Percentiles rank a stretch among this genome's conserved stretches.
These are phyloP conservation scores for Pycnomerus fuliginosus DNA, from an alignment of 2,888 invertebrate genomes.

Conservation along the genomic window DNA sequence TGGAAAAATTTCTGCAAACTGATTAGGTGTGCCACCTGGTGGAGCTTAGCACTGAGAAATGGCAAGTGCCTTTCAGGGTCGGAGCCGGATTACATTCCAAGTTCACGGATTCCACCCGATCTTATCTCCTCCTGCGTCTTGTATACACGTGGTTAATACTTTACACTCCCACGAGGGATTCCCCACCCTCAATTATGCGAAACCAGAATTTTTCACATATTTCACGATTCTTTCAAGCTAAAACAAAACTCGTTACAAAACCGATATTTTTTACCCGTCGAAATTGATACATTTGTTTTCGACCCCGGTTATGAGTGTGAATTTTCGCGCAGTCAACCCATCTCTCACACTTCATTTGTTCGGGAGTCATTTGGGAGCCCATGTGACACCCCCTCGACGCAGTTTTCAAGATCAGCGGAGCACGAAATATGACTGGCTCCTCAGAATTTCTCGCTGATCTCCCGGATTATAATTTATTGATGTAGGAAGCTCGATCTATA, in stretches of 20 bases:
- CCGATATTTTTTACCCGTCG: constrained; percentile 31
- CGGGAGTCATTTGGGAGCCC: constrained; percentile 40
- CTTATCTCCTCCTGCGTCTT: constrained; percentile 42
- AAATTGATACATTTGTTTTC: constrained; percentile 48
- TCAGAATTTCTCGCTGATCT: constrained; percentile 40
- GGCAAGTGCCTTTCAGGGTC: constrained; percentile 47
- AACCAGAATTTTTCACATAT: too few species aligned
- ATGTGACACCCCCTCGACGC: constrained; percentile 41
- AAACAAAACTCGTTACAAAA: constrained; percentile 39
- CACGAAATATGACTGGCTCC: constrained; percentile 49
- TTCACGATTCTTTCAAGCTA: too few species aligned
- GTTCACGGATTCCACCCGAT: constrained; percentile 40
- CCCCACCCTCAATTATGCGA: background rate
- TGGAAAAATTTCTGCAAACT: constrained; percentile 19
- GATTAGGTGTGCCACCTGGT: constrained; percentile 11
- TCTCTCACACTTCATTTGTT: constrained; percentile 52
- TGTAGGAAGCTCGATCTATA: too few species aligned
- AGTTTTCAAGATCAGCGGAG: constrained; percentile 51
- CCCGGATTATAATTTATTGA: constrained; percentile 33
- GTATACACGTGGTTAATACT: constrained; percentile 50
- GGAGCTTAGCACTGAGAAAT: constrained; percentile 43
- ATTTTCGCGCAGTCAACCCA: constrained; percentile 46
- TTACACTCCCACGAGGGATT: constrained; percentile 49
- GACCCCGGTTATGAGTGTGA: constrained; percentile 44
- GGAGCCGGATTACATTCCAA: constrained; percentile 46